A percentile compares a stretch with the other conserved stretches of the same genome.
These are phyloP conservation scores for Hylaeus anthracinus DNA, from an alignment of 1,140 invertebrate genomes.

Conservation along the genomic window DNA sequence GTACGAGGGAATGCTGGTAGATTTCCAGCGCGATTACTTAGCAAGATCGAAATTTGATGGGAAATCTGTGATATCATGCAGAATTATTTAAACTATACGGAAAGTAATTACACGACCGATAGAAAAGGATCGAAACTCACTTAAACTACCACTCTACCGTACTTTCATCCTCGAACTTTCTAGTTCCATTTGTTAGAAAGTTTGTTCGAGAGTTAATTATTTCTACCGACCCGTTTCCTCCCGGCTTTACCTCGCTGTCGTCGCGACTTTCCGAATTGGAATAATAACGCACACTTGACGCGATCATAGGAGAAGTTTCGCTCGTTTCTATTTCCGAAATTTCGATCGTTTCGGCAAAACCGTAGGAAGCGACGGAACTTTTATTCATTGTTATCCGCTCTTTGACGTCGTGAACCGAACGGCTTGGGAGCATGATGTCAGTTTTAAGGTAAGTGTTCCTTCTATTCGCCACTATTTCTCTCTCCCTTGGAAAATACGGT, in stretches of 20 bases:
- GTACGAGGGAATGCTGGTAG: no score
- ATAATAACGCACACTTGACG: constrained; percentile 22
- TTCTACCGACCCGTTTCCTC: background rate
- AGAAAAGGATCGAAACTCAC: background rate
- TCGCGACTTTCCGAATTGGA: background rate
- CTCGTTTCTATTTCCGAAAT: constrained; percentile 35
- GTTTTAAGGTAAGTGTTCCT: constrained; percentile 23
- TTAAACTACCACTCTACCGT: background rate
- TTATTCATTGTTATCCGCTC: constrained; percentile 36
- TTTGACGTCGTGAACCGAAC: constrained; percentile 31
- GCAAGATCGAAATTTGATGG: no score
- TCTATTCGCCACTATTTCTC: no score
- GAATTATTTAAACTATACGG: background rate
- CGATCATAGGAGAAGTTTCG: constrained; percentile 18
- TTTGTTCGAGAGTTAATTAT: constrained; percentile 26
- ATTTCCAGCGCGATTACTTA: no score
- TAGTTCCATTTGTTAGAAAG: background rate
- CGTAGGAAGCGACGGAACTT: background rate
- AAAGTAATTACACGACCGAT: background rate
- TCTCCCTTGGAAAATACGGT: background rate
- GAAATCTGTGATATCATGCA: background rate
- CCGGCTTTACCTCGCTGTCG: no score
- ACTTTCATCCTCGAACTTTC: no score
- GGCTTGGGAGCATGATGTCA: constrained; percentile 23
- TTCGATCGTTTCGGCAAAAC: background rate